Conservation (phyloP, 2,888 invertebrate species). For the Acutogordius australiensis region DNA sequence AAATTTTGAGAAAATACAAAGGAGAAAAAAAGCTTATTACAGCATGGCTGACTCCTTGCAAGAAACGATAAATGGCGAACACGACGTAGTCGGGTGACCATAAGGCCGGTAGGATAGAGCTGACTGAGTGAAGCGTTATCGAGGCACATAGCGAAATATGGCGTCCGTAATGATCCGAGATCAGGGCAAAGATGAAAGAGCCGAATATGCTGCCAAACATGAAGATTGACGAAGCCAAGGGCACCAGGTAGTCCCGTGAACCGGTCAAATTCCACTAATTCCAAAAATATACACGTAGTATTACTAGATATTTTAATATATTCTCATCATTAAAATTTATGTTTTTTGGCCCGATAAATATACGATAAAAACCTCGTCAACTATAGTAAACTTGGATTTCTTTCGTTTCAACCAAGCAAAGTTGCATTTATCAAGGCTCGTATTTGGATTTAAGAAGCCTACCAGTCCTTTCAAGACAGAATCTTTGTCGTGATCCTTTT, state of each 20-base stretch:
- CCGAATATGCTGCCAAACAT: not conserved
- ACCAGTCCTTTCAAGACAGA: too few relatives aligned
- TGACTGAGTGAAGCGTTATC: not conserved
- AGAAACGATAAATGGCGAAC: not conserved
- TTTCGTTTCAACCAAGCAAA: too few relatives aligned
- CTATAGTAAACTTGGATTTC: too few relatives aligned
- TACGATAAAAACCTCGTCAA: too few relatives aligned
- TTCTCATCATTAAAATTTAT: too few relatives aligned
- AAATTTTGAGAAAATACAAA: too few relatives aligned
- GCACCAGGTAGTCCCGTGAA: not conserved
- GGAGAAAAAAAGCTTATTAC: too few relatives aligned
- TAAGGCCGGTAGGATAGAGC: not conserved
- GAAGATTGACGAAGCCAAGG: not conserved
- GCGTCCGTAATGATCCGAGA: not conserved
- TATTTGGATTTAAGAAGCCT: too few relatives aligned
- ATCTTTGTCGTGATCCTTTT: too few relatives aligned
- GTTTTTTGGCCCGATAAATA: too few relatives aligned
- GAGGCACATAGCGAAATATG: not conserved
- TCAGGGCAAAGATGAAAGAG: not conserved
- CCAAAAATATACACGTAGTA: not conserved
- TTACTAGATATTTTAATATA: too few relatives aligned
- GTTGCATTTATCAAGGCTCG: too few relatives aligned
- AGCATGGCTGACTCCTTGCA: not conserved
- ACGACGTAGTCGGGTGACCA: constrained; percentile 1
- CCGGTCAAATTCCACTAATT: not conserved